A percentile compares a stretch with the other conserved stretches of the same genome.
These are phyloP conservation scores for Aphelenchoides fujianensis DNA, from an alignment of 1,140 invertebrate species.

Conservation along the genomic window DNA sequence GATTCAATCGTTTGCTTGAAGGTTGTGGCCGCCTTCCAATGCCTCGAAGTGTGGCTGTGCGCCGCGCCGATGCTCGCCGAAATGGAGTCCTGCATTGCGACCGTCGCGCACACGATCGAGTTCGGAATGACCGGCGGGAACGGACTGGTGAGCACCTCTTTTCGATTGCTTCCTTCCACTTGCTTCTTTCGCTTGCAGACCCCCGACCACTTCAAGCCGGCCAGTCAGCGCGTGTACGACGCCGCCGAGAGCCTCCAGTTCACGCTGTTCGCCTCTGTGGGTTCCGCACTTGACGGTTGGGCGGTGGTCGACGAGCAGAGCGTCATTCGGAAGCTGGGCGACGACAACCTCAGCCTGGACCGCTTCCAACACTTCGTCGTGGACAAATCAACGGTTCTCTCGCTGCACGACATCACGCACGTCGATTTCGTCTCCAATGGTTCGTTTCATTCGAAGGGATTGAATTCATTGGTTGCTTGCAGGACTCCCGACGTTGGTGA, in stretches of 20 bases:
- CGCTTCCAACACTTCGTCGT: conserved; percentile 57
- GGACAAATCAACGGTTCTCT: conserved; percentile 51
- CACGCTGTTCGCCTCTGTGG: conserved; percentile 44
- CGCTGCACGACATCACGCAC: conserved; percentile 55
- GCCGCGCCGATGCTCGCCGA: conserved; percentile 79
- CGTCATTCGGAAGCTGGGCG: conserved; percentile 50
- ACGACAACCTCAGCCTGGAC: conserved; percentile 40
- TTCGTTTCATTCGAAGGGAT: conserved; percentile 7
- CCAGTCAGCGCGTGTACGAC: conserved; percentile 55
- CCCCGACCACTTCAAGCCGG: conserved; percentile 55
- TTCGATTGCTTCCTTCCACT: too few relatives aligned
- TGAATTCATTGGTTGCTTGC: not conserved
- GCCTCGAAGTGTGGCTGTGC: conserved; percentile 84
- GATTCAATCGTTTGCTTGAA: conserved; percentile 27
- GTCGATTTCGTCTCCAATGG: conserved; percentile 43
- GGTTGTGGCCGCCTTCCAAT: conserved; percentile 85
- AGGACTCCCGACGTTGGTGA: conserved; percentile 50
- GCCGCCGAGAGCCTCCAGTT: conserved; percentile 54
- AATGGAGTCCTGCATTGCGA: conserved; percentile 85
- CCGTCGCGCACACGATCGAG: conserved; percentile 91
- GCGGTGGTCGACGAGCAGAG: conserved; percentile 48
- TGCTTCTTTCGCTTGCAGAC: too few relatives aligned
- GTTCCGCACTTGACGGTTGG: conserved; percentile 2
- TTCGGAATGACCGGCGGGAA: conserved; percentile 93
- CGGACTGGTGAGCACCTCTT: conserved; percentile 66